Evolutionary conservation across 2,888 invertebrate genomes (phyloP).

Genomic region (Melanostoma mellinum): DNA sequence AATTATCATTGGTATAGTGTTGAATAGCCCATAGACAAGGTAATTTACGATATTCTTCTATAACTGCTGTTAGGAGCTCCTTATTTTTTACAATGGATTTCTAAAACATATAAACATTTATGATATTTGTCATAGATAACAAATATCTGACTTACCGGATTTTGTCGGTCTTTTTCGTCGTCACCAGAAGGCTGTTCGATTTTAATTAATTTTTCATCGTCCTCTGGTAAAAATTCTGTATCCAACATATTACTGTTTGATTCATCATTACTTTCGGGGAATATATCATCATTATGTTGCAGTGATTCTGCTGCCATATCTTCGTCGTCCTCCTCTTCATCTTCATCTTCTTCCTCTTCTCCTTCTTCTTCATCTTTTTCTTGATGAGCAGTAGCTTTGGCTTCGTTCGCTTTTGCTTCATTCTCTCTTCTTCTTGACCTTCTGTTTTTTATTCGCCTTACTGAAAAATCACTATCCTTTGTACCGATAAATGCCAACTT

Average conservation of each 20-base stretch:
- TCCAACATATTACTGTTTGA: not conserved
- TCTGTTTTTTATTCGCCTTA: conserved; percentile 30
- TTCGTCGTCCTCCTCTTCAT: conserved; percentile 10
- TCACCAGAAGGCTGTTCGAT: conserved; percentile 15
- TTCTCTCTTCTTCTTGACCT: conserved; percentile 6
- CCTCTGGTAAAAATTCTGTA: conserved; percentile 1
- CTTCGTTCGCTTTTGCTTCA: not conserved
- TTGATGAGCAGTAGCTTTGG: not conserved
- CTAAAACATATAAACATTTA: not conserved
- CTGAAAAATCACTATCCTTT: conserved; percentile 44
- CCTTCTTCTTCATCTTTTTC: conserved; percentile 8
- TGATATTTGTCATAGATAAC: not conserved
- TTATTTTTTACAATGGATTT: conserved; percentile 45
- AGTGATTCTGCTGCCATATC: not conserved
- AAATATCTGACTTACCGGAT: conserved; percentile 21
- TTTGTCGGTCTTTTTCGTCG: conserved; percentile 13
- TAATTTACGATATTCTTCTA: conserved; percentile 50
- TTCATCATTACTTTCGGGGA: conserved; percentile 6
- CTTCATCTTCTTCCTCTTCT: conserved; percentile 9
- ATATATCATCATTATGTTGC: conserved; percentile 17
- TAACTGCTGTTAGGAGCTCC: conserved; percentile 40
- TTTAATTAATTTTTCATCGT: not conserved
- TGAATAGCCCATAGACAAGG: conserved; percentile 49
- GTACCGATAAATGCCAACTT: conserved; percentile 56
- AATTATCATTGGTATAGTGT: conserved; percentile 48